phyloP scores from a whole-genome alignment of 1,140 invertebrate genomes.

The Limonius californicus region DNA sequence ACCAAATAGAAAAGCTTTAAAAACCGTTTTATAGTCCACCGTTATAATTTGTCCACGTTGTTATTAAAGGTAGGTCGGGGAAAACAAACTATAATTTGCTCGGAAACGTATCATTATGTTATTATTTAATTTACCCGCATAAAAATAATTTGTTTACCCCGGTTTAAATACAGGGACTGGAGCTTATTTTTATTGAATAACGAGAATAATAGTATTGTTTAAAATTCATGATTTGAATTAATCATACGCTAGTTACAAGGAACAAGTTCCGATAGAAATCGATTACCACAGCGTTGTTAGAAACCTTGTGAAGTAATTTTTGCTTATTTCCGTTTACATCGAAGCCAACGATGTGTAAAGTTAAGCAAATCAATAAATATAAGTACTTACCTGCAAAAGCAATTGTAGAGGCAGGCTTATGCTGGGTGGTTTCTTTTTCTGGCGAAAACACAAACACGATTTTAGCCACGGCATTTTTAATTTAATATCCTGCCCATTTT shows the following conservation, averaged over 20 bases:
- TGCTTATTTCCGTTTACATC: too few relatives aligned
- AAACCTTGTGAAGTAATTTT: too few relatives aligned
- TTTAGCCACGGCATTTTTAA: slow-evolving; percentile 48
- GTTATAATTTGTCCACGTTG: too few relatives aligned
- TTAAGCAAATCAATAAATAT: slow-evolving; percentile 19
- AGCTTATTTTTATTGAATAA: not conserved
- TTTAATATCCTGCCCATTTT: not conserved
- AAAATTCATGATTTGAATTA: not conserved
- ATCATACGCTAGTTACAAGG: too few relatives aligned
- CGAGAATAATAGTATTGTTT: not conserved
- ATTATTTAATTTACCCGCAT: not conserved
- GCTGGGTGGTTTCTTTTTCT: slow-evolving; percentile 47
- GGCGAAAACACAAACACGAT: slow-evolving; percentile 47
- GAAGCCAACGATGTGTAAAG: too few relatives aligned
- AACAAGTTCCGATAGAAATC: not conserved
- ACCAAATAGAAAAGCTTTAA: too few relatives aligned
- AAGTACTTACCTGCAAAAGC: slow-evolving; percentile 44
- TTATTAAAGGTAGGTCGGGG: too few relatives aligned
- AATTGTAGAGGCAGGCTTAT: slow-evolving; percentile 49
- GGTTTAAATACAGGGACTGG: not conserved
- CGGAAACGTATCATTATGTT: not conserved
- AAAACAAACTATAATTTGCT: too few relatives aligned
- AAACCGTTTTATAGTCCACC: too few relatives aligned
- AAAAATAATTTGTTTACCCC: not conserved
- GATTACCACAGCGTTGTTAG: too few relatives aligned